Conservation (phyloP, 2,113 vertebrate species). For the Muntiacus reevesi region DNA sequence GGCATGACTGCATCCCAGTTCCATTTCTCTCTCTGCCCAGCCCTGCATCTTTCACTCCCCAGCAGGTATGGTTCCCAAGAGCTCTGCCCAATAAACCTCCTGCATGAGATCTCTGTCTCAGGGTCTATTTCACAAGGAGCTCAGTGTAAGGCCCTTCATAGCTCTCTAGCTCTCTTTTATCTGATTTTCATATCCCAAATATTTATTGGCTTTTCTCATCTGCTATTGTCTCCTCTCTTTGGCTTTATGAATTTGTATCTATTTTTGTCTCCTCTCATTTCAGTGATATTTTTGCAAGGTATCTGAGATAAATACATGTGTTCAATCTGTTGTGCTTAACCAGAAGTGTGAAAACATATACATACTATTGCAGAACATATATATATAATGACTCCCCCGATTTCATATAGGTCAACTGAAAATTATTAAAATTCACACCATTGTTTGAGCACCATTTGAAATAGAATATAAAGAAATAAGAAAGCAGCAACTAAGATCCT, state of each 20-base stretch:
- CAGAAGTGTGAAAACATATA: neutral
- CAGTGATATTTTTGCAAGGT: slow-evolving; percentile 34
- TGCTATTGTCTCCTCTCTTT: slow-evolving; percentile 5
- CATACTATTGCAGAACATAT: neutral
- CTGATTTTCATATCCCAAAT: neutral
- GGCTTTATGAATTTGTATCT: neutral
- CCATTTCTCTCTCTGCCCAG: neutral
- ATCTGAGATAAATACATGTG: neutral
- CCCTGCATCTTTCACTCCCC: neutral
- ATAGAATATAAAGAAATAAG: neutral
- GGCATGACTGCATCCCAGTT: neutral
- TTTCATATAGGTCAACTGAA: slow-evolving; percentile 6
- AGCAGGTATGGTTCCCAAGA: neutral
- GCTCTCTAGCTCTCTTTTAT: neutral
- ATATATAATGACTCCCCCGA: neutral
- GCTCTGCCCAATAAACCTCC: neutral
- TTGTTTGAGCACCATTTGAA: neutral
- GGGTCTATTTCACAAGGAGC: neutral
- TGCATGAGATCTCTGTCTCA: neutral
- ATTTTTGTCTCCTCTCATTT: neutral
- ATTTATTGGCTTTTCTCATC: neutral
- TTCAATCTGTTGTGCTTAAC: slow-evolving; percentile 14
- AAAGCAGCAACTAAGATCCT: neutral
- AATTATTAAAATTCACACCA: neutral
- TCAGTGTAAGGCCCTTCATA: neutral